phyloP scores from a whole-genome alignment of 2,888 invertebrate species.

The Emmelina monodactyla region DNA sequence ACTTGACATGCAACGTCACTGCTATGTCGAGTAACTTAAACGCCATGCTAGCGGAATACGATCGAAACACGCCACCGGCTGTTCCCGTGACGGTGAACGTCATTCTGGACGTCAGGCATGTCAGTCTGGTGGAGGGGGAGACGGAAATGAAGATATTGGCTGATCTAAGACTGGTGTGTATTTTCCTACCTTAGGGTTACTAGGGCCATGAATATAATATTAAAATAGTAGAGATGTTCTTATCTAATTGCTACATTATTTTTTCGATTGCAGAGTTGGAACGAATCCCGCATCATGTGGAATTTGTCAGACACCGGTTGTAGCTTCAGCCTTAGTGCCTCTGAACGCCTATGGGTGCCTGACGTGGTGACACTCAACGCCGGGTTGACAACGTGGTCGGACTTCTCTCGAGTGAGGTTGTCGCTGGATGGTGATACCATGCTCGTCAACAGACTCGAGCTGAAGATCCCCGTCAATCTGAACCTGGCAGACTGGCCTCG shows the following conservation, averaged over 20 bases:
- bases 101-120: background rate
- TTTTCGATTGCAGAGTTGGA: background rate
- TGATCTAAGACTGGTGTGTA: background rate
- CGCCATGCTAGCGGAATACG: background rate
- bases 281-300: background rate
- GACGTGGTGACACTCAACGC: constrained; percentile 18
- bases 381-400: constrained; percentile 17
- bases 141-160: background rate
- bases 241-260: background rate
- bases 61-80: background rate
- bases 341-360: background rate
- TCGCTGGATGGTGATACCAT: constrained; percentile 14
- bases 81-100: background rate
- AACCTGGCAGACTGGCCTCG: constrained; percentile 20
- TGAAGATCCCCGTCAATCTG: background rate
- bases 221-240: background rate
- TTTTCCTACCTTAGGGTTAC: background rate
- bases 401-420: constrained; percentile 25
- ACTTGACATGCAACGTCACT: background rate
- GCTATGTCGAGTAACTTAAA: background rate
- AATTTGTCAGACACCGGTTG: background rate
- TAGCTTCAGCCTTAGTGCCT: background rate
- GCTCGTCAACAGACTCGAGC: constrained; percentile 22
- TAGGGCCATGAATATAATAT: background rate
- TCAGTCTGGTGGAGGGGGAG: background rate